phyloP scores from a whole-genome alignment of 2,888 invertebrate species.

The Hirtodrosophila trivittata region DNA sequence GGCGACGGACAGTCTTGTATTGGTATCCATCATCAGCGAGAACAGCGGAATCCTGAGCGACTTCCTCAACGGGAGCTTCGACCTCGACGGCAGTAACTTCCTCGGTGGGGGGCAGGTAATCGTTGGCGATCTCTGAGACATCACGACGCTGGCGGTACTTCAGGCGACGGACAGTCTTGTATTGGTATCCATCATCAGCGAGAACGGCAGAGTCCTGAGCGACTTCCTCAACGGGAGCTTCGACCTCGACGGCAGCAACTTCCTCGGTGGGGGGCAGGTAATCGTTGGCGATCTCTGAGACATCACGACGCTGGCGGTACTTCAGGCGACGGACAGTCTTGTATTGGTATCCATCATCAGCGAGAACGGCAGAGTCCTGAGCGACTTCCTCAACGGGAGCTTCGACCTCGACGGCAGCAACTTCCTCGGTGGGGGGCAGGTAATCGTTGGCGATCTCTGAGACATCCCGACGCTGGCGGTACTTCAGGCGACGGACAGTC shows the following conservation, averaged over 20 bases:
- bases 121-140: constrained; percentile 53
- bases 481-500: constrained; percentile 55
- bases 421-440: constrained; percentile 31
- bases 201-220: constrained; percentile 49
- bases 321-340: constrained; percentile 45
- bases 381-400: constrained; percentile 24
- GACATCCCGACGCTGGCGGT: constrained; percentile 58
- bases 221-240: constrained; percentile 29
- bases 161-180: constrained; percentile 64
- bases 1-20: constrained; percentile 53
- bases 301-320: constrained; percentile 38
- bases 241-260: constrained; percentile 10
- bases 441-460: constrained; percentile 28
- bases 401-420: constrained; percentile 10
- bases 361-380: constrained; percentile 47
- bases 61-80: constrained; percentile 31
- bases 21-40: constrained; percentile 55
- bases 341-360: constrained; percentile 56
- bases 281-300: constrained; percentile 35
- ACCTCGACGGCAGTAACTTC: constrained; percentile 13
- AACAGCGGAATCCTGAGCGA: constrained; percentile 42
- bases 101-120: constrained; percentile 44
- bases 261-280: constrained; percentile 45
- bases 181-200: constrained; percentile 63
- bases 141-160: constrained; percentile 66